Evolutionary conservation across 2,113 vertebrate species (phyloP), one percentile per base, ranked within the genome.

Genomic region (Spilogale gracilis): DNA sequence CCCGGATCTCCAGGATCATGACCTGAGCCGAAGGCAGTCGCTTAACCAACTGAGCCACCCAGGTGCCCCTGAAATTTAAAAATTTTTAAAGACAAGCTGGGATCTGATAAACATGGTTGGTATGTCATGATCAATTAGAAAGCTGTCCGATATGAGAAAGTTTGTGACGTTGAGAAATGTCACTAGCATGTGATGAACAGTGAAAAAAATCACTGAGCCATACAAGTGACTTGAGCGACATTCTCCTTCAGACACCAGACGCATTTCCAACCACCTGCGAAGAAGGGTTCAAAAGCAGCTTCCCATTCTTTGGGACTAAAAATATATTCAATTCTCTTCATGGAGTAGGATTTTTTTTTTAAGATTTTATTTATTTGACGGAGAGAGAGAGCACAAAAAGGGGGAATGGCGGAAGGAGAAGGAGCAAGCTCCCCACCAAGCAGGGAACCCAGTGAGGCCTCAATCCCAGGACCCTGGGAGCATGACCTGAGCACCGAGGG

Each of bases 1-100:
- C n/a, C n/a, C n/a, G n/a, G n/a, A n/a, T n/a, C n/a, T n/a, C n/a
- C n/a, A n/a, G n/a, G n/a, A n/a, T n/a, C n/a, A n/a, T n/a, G n/a
- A n/a, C n/a, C n/a, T n/a, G n/a, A n/a, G n/a, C n/a, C n/a, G n/a
- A n/a, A n/a, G n/a, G n/a, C n/a, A n/a, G n/a, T n/a, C n/a, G n/a
- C n/a, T n/a, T n/a, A n/a, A n/a, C n/a, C n/a, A n/a, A n/a, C n/a
- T n/a, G n/a, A n/a, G n/a, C n/a, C n/a, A n/a, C n/a, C n/a, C n/a
- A n/a, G n/a, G n/a, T n/a, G n/a, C n/a, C n/a, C n/a, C n/a, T n/a
- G n/a, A n/a, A n/a, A n/a, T n/a, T n/a, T n/a, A n/a, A n/a, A n/a
- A n/a, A n/a, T 32, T 69, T 18, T 18, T 1, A 4, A 69, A 69
- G 20, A 38, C 73, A 48, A 0, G 0, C 5, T 38, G 0, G 43